phyloP scores from a whole-genome alignment of 2,113 vertebrate species.

The Podilymbus podiceps region DNA sequence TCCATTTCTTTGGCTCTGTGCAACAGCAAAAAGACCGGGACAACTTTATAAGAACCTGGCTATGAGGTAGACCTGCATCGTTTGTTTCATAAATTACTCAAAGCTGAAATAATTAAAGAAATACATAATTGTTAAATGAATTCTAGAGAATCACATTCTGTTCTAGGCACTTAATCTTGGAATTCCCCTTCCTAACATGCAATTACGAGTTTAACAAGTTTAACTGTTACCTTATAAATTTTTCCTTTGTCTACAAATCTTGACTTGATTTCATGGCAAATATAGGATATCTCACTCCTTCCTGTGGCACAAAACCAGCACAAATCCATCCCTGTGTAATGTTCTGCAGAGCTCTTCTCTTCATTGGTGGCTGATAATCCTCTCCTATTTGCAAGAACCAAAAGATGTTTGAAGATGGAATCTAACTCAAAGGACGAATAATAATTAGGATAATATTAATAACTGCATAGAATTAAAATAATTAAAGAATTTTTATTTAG shows the following conservation, averaged over 20 bases:
- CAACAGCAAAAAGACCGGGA: neutral
- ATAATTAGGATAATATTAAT: neutral
- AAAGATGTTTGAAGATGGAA: neutral
- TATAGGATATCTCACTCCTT: neutral
- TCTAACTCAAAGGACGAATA: neutral
- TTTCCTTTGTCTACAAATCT: neutral
- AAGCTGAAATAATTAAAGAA: neutral
- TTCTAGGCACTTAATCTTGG: neutral
- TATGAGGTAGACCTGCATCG: neutral
- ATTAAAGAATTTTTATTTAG: neutral
- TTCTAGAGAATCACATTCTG: neutral
- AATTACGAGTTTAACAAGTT: accelerated
- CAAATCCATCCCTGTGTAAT: neutral
- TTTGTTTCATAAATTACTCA: neutral
- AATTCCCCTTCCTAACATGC: neutral
- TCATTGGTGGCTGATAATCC: neutral
- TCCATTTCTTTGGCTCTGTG: neutral
- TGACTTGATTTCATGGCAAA: neutral
- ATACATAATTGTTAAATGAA: neutral
- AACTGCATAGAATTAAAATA: neutral
- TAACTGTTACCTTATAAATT: neutral
- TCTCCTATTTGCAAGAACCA: neutral
- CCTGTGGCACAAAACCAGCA: neutral
- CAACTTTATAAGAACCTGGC: neutral
- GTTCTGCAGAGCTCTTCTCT: neutral